Conservation (phyloP, 2,888 invertebrate species). For the Xestoiulus laeticollis region DNA sequence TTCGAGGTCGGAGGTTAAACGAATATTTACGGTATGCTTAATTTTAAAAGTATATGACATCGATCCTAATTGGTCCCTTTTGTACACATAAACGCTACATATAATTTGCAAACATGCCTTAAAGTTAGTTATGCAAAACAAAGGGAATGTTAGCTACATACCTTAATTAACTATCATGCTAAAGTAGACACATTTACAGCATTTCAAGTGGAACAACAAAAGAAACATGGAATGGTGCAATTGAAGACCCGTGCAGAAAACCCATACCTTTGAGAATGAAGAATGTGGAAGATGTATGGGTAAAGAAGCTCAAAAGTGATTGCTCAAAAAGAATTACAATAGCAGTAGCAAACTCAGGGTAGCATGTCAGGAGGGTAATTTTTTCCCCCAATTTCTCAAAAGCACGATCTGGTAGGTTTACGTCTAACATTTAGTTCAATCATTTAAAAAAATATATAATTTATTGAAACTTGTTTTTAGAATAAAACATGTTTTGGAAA, state of each 20-base stretch:
- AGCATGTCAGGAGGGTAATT: neutral
- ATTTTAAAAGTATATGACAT: too few relatives aligned
- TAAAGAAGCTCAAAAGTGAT: neutral
- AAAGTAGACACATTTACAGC: conserved; percentile 9
- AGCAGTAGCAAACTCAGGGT: neutral
- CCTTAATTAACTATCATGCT: conserved; percentile 15
- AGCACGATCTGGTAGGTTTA: neutral
- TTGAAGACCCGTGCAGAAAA: neutral
- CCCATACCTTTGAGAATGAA: neutral
- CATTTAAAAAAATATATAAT: neutral
- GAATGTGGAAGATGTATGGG: neutral
- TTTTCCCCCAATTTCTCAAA: neutral
- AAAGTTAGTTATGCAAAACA: neutral
- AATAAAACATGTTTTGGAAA: neutral
- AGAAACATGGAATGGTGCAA: conserved; percentile 3
- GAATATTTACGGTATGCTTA: too few relatives aligned
- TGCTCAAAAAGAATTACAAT: neutral
- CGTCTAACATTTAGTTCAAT: neutral
- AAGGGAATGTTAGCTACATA: neutral
- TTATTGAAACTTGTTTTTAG: too few relatives aligned
- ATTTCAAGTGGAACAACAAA: conserved; percentile 16
- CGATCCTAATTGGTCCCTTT: too few relatives aligned
- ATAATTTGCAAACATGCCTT: neutral
- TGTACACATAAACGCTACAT: neutral
- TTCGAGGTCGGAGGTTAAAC: too few relatives aligned